Evolutionary conservation across 2,113 vertebrate genomes (phyloP), one percentile per base, ranked within the genome.

Genomic region (Mixornis gularis): DNA sequence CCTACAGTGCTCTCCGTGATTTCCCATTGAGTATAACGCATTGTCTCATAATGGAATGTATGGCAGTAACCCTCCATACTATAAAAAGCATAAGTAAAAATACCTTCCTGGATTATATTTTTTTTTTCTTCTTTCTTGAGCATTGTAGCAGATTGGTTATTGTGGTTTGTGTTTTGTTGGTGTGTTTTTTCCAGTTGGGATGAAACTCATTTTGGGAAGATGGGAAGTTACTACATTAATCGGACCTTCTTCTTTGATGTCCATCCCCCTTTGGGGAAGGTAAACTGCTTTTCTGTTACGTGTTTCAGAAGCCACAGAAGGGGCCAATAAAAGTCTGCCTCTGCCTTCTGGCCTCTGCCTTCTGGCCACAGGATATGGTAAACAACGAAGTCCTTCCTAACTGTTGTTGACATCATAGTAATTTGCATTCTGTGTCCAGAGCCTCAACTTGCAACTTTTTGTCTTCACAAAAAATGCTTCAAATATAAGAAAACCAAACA

Each of bases 131-230:
- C 21, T 30, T 10, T 55, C 21, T 85, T 76, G 10, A 30, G 38
- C 10, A 2, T 79, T 92, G 40, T 49, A 89, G n/a, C 36, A 62
- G 21, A 30, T 78, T 73, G 41, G 20, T 52, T 60, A 48, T 40
- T 68, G 34, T 82, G 41, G 14, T 62, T 68, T 74, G 29, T 81
- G 58, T 30, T 81, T 81, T 81, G 7, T 63, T 87, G 62, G 9
- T 90, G 10, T 85, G 66, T 51, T 97, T 90, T 88, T 97, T 97
- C 59, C 93, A 99, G 99, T 92, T 99, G 99, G 99, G 99, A 99
- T 97, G 99, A 99, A 96, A 99, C 99, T 21, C 99, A 99, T 97
- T 99, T 99, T 98, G 99, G 99, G 83, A 99, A 99, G 97, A 99
- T 99, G 99, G 99, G 98, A 83, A 99, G 99, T 97, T 99, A 99